Conservation (phyloP, 2,888 invertebrate genomes). For the Troilus luridus region DNA sequence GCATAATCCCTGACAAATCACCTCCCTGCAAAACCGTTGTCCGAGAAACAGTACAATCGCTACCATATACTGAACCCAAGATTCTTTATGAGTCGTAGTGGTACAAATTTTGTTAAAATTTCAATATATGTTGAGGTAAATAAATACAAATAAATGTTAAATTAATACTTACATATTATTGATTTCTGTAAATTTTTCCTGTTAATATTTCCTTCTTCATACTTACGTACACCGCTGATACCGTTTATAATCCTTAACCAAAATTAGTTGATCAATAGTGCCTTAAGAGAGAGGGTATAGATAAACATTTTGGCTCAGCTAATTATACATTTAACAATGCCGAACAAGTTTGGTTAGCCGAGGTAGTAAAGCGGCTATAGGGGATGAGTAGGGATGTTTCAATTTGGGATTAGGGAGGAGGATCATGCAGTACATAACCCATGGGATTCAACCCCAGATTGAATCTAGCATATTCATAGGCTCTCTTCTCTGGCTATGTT, state of each 20-base stretch:
- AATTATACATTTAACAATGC: neutral
- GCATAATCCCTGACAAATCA: no score
- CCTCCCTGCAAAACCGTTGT: no score
- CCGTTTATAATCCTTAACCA: neutral
- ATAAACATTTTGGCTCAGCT: neutral
- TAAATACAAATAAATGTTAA: no score
- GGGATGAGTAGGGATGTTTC: slow-evolving; percentile 21
- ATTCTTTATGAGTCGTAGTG: no score
- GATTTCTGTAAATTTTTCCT: neutral
- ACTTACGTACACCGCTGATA: neutral
- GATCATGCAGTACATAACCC: slow-evolving; percentile 45
- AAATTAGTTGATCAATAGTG: neutral
- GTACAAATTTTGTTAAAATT: no score
- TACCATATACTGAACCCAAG: no score
- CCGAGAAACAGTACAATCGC: no score
- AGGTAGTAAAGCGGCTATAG: neutral
- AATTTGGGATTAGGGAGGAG: slow-evolving; percentile 33
- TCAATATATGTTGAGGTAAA: no score
- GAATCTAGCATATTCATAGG: slow-evolving; percentile 55
- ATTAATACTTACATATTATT: no score
- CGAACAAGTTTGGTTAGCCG: neutral
- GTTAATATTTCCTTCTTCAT: neutral
- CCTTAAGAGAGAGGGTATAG: neutral
- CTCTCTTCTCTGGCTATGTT: slow-evolving; percentile 1
- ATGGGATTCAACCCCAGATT: slow-evolving; percentile 3